Base-by-base conservation (phyloP, 2,797 vertebrate genomes). In the Labroides dimidiatus region DNA sequence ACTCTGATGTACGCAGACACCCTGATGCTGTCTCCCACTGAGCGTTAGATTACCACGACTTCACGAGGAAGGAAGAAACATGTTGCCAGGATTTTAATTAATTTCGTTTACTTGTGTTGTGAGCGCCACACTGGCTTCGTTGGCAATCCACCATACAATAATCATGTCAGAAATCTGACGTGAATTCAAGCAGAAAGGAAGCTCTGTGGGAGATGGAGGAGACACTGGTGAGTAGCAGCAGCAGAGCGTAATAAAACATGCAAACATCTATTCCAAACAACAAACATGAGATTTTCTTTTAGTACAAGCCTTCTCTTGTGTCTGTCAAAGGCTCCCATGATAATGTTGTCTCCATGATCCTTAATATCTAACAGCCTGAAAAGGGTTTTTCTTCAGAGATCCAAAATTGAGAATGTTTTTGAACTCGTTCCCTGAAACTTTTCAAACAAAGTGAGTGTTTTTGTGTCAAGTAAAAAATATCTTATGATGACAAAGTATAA, bases 11-110 rank as follows among this genome's bases (percentile, higher is more conserved):
- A 59, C 12, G 42, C 43, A 45, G 49, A 67, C 59, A 47, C 36
- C 17, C 41, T 7, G 23, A 37, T 0, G 33, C 59, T 42, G 53
- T 30, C 27, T 76, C 78, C 67, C 47, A 60, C 77, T 58, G 70
- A 67, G 79, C 24, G 16, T 66, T 51, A 53, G 67, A 82, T 83
- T 77, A 77, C 16, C 21, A 68, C 61, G 64, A 64, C 68, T 69
- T 74, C 72, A 69, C 51, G 56, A 64, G 44, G 49, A 76, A 72
- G 64, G 42, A 68, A 57, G 41, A 7, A 69, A 69, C 47, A 43
- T 44, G 39, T 61, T 77, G 70, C 79, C 81, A 76, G 55, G 59
- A 71, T 75, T 89, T 77, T 75, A 82, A 86, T 87, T 79, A 61
- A 75, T 77, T 73, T 78, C 0, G 2, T 82, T 74, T 70, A 75